Evolutionary conservation across 23 tunicate genomes (phyloP), one percentile per base, ranked within the genome.

Genomic region (Styela clava): DNA sequence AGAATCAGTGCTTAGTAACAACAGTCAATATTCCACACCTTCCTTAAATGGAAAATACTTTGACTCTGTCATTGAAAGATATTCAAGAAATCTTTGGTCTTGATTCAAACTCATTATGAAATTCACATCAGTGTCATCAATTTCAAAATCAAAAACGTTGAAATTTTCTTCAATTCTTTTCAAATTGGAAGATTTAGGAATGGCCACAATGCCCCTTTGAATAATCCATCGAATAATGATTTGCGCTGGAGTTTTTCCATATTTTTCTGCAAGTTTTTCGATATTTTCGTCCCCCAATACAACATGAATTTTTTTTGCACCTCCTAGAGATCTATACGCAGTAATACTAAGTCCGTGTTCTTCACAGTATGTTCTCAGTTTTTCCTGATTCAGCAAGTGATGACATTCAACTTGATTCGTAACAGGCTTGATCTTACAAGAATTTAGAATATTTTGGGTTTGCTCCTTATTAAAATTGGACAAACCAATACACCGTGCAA

Each of bases 371-470:
- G 72, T 28, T 27, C 73, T 69, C 74, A 95, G 63, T 52, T 85
- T 86, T 61, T 83, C 72, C 35, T 95, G 94, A 26, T 83, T 93
- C 68, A 95, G 62, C 24, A 71, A 67, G 22, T 79, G 87, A 82
- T 95, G 99, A 26, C 82, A 68, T 79, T 95, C 99, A 27, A 95
- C 79, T 86, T 95, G 99, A 64, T 95, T 95, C 1, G 90, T 88
- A 44, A 95, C 95, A 0, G 99, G 99, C 83, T 95, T 88, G 19
- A 88, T 85, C 16, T 32, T 82, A 74, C 95, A 85, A n/a, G 78
- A 51, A n/a, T 89, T 72, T 2, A 89, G 52, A n/a, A 95, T 73
- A 44, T 74, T 25, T 33, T 83, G 88, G 30, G 82, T 52, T 69
- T 88, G 91, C 36, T 86, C 27, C 24, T 91, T 89, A 82, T 86